Percentiles rank a stretch among this genome's conserved stretches.
These are phyloP conservation scores for Procambarus virginalis DNA, from an alignment of 1,140 invertebrate genomes.

Conservation along the genomic window DNA sequence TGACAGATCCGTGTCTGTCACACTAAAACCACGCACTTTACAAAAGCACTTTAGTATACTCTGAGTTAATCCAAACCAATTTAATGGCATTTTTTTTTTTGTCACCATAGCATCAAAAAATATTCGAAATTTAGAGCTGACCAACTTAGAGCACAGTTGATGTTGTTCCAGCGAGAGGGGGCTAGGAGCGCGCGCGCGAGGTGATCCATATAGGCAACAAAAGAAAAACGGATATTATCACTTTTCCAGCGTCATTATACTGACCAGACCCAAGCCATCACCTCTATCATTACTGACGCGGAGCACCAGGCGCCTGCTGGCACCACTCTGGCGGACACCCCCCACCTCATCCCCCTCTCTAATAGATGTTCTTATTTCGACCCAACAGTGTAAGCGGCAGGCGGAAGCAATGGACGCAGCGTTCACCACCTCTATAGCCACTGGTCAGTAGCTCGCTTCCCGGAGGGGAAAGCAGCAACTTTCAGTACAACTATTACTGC, in stretches of 20 bases:
- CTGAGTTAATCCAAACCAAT: too few relatives aligned
- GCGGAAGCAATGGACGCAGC: not conserved
- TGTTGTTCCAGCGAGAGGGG: too few relatives aligned
- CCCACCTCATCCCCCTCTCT: not conserved
- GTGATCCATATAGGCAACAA: not conserved
- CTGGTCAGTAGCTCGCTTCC: not conserved
- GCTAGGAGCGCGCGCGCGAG: not conserved
- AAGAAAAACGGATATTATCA: slow-evolving; percentile 2
- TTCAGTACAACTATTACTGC: not conserved
- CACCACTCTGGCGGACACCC: not conserved
- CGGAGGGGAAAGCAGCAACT: not conserved
- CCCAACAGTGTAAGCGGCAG: not conserved
- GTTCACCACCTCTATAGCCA: not conserved
- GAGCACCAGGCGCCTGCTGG: slow-evolving; percentile 2
- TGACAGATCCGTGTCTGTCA: too few relatives aligned
- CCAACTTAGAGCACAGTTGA: too few relatives aligned
- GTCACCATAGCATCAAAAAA: too few relatives aligned
- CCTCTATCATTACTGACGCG: not conserved
- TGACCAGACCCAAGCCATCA: not conserved
- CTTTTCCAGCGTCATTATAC: not conserved
- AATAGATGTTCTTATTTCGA: not conserved
- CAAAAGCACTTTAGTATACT: too few relatives aligned
- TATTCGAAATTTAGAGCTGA: too few relatives aligned
- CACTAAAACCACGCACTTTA: too few relatives aligned
- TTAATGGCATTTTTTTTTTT: too few relatives aligned